Conservation (phyloP, 2,797 vertebrate genomes). For the Halcyon smyrnensis region DNA sequence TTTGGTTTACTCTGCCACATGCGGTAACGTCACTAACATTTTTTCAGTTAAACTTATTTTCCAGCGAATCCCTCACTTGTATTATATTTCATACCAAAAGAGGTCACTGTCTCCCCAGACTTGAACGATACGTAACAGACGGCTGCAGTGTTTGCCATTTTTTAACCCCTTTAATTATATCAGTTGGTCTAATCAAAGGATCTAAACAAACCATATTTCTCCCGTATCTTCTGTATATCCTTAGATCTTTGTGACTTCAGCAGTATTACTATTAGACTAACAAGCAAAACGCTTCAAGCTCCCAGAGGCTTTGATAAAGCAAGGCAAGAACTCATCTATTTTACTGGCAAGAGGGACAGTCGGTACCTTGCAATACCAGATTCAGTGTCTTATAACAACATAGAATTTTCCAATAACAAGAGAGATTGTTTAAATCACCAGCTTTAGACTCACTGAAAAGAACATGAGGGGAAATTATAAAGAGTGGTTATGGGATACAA, state of each 20-base stretch:
- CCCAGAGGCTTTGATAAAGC: background rate
- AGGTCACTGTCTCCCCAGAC: constrained; percentile 39
- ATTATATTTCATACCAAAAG: constrained; percentile 40
- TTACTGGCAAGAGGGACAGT: background rate
- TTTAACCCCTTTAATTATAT: background rate
- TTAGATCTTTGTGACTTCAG: background rate
- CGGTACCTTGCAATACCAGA: background rate
- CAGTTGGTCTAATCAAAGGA: background rate
- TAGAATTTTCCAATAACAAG: background rate
- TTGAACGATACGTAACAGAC: background rate
- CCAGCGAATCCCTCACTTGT: background rate
- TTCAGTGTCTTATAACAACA: background rate
- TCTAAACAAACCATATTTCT: background rate
- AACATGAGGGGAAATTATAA: background rate
- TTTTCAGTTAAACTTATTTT: background rate
- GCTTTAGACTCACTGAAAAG: background rate
- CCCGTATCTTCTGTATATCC: background rate
- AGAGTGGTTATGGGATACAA: background rate
- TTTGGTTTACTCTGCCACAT: background rate
- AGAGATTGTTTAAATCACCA: background rate
- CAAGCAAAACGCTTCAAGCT: background rate
- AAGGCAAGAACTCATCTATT: background rate
- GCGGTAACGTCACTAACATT: background rate
- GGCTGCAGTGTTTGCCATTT: background rate
- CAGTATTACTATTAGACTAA: background rate